Evolutionary conservation across 2,113 vertebrate genomes (phyloP), one percentile per base, ranked within the genome.

Genomic region (Psephotus haematonotus): DNA sequence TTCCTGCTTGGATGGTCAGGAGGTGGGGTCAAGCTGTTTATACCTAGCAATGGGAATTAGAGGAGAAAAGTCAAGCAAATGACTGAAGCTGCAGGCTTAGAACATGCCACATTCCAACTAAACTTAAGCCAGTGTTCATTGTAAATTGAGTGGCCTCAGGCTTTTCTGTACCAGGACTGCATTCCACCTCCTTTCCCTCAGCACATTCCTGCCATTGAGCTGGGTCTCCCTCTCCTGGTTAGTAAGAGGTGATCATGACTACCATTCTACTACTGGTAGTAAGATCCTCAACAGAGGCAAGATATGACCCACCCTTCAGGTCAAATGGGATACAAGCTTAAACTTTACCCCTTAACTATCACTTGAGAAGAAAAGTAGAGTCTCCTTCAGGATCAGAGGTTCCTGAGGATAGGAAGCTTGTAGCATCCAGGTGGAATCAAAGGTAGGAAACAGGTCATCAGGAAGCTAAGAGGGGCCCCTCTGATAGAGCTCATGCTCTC

Each of bases 11-110:
- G 29, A 20, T 27, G 71, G 69, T 57, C 41, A 39, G 92, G 84
- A 79, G 85, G 69, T 92, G 65, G 79, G 46, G 28, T 77, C 59
- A 10, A 80, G 33, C 68, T 69, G 41, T 93, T 91, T 71, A 33
- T 92, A 90, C 76, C 80, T 87, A 94, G 92, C 50, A 25, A 18
- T 25, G 82, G 59, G 55, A 93, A 80, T 74, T 57, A 92, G 68
- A 80, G 79, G 87, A 10, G 57, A 55, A 79, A 90, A 60, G 52
- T 44, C 25, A 44, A 90, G 92, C 53, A 43, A 90, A 93, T 86
- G 93, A 76, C n/a, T 67, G 75, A 93, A 94, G 91, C 93, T 95
- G 89, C 86, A 83, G 93, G 81, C 71, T 94, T 50, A 41, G 68
- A 71, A 55, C 7, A 3, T 13, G 89, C 55, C 79, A 64, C 6